phyloP scores from a whole-genome alignment of 2,888 invertebrate species.

The Monoplex corrugatus region DNA sequence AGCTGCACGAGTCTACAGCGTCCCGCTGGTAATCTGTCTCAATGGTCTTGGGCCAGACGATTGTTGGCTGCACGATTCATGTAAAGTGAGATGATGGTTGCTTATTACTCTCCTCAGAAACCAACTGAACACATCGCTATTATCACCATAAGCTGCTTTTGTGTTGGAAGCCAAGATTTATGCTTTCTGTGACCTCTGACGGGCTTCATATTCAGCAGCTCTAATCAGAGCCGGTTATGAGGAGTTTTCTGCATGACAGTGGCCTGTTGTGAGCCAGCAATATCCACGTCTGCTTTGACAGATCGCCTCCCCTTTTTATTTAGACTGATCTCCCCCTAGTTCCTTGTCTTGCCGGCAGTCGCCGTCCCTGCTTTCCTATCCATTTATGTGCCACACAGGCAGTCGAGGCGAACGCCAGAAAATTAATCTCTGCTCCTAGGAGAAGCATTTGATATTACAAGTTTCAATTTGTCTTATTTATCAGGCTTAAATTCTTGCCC shows the following conservation, averaged over 20 bases:
- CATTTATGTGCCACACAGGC: constrained; percentile 34
- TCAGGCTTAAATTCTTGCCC: constrained; percentile 19
- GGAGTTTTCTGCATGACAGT: constrained; percentile 37
- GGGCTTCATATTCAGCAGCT: constrained; percentile 39
- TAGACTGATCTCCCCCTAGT: constrained; percentile 40
- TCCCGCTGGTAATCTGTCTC: constrained; percentile 41
- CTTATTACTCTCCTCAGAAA: constrained; percentile 26
- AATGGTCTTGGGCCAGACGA: not conserved
- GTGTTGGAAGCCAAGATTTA: constrained; percentile 40
- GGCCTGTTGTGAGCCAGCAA: constrained; percentile 10
- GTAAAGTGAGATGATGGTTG: constrained; percentile 46
- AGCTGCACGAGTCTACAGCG: constrained; percentile 8
- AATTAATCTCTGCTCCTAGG: constrained; percentile 34
- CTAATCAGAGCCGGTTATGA: constrained; percentile 41
- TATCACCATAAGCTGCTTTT: constrained; percentile 32
- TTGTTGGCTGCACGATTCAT: constrained; percentile 20
- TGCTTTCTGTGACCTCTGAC: constrained; percentile 44
- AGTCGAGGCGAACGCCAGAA: constrained; percentile 27
- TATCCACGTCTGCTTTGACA: constrained; percentile 19
- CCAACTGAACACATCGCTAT: constrained; percentile 4
- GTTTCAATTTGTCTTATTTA: constrained; percentile 35
- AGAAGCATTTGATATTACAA: constrained; percentile 14
- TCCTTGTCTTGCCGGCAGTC: constrained; percentile 7
- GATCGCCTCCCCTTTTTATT: constrained; percentile 38
- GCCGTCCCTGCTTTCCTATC: constrained; percentile 20